Percentiles rank a stretch among this genome's conserved stretches.
These are phyloP conservation scores for Cloeon dipterum DNA, from an alignment of 2,888 invertebrate species.

Conservation along the genomic window DNA sequence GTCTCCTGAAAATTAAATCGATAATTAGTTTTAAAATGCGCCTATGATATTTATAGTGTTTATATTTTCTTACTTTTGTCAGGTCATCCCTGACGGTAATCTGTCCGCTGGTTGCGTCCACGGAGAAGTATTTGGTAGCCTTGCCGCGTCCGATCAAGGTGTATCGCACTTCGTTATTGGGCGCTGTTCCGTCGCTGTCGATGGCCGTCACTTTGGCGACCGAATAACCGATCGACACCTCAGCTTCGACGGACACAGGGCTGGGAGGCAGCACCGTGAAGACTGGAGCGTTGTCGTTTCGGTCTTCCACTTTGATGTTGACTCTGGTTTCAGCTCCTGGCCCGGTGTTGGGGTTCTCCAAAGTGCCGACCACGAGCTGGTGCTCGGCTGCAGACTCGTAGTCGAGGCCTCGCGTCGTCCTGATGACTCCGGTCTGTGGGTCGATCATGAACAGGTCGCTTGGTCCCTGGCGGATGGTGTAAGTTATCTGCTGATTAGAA, in stretches of 20 bases:
- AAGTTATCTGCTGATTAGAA: conserved; percentile 53
- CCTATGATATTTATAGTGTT: conserved; percentile 34
- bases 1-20: too few relatives aligned
- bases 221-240: conserved; percentile 55
- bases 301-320: conserved; percentile 51
- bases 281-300: conserved; percentile 71
- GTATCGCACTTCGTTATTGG: conserved; percentile 57
- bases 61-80: conserved; percentile 61
- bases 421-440: conserved; percentile 51
- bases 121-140: conserved; percentile 63
- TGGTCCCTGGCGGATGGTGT: conserved; percentile 60
- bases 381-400: conserved; percentile 51
- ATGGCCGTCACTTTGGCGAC: conserved; percentile 57
- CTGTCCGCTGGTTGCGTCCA: conserved; percentile 63
- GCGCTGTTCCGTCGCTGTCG: conserved; percentile 66
- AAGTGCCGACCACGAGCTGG: conserved; percentile 54
- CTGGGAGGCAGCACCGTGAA: conserved; percentile 63
- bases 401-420: conserved; percentile 52
- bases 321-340: conserved; percentile 53
- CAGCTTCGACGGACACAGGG: conserved; percentile 63
- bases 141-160: conserved; percentile 64
- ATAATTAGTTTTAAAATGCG: neutral
- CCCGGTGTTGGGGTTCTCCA: conserved; percentile 48
- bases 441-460: conserved; percentile 64
- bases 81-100: conserved; percentile 62